A percentile compares a stretch with the other conserved stretches of the same genome.
Conservation (phyloP, 2,888 invertebrate species). For the Campoletis raptor region DNA sequence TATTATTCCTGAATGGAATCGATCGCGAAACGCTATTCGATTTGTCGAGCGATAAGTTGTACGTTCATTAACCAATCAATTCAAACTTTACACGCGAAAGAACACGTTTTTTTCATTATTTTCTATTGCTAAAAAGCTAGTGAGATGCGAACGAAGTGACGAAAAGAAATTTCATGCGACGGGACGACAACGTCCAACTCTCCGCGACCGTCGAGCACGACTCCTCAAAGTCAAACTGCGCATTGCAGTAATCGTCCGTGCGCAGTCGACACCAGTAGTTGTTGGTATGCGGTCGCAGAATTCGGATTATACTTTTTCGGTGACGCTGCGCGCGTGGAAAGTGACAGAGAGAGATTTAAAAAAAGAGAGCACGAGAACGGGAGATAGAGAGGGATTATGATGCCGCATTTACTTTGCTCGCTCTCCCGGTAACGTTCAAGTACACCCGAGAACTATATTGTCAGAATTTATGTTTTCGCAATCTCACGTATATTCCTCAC, state of each 20-base stretch:
- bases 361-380: background rate
- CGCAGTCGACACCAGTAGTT: slow-evolving; percentile 66
- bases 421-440: slow-evolving; percentile 9
- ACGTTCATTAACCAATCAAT: background rate
- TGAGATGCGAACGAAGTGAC: slow-evolving; percentile 2
- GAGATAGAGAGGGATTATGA: slow-evolving; percentile 11
- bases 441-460: background rate
- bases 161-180: background rate
- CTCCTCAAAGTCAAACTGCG: slow-evolving; percentile 69
- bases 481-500: background rate
- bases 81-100: background rate
- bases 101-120: background rate
- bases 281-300: slow-evolving; percentile 56
- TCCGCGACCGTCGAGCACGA: slow-evolving; percentile 53
- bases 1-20: slow-evolving; percentile 39
- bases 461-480: background rate
- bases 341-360: background rate
- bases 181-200: slow-evolving; percentile 26
- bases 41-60: background rate
- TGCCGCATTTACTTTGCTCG: slow-evolving; percentile 17
- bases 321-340: slow-evolving; percentile 56
- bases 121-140: background rate
- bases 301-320: slow-evolving; percentile 48
- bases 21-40: background rate
- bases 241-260: slow-evolving; percentile 70